Base-by-base conservation (phyloP, 2,888 invertebrate species). In the Catocala sponsa region DNA sequence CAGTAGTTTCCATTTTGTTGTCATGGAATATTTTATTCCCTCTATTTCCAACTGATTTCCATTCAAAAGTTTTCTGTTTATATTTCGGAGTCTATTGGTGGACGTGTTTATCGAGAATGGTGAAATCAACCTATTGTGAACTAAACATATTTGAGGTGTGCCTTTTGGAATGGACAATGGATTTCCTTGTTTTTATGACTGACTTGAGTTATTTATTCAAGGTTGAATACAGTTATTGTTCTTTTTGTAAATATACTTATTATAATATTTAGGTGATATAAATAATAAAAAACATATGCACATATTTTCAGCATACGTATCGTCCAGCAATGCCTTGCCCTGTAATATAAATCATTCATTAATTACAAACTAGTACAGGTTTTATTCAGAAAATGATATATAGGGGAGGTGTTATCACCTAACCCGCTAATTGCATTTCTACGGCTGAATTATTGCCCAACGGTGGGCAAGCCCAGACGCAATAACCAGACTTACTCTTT, bases 351-450 rank as follows among this genome's bases (percentile, higher is more conserved):
- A 74, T 72, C 69, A 77, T 67, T 65, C 63, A 74, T 76, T 70
- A 66, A 72, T 70, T 67, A 75, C 72, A 59, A 65, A 72, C 72
- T 67, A 72, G 54, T 70, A 63, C 64, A 78, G 74, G 78, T 80
- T 84, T 84, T 82, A 81, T 79, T 73, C 77, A 76, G 58, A 66
- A 74, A 68, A 78, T 73, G 79, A 78, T 79, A 64, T 68, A 77
- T 47, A 32, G 32, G 75, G 64, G 63, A 64, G 53, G 72, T 83
- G 87, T 89, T 91, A 91, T 90, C 90, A 88, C 87, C 88, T 89
- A 87, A 79, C 81, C 79, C 81, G 85, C 87, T 91, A 91, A 92
- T 91, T 91, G 89, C 89, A 86, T 90, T 89, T 86, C 83, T 82
- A 79, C 84, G 68, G 81, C 74, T 91, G 88, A 91, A 80, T 91